phyloP scores from a whole-genome alignment of 2,888 invertebrate genomes.

The Ptycholaimellus sp. region DNA sequence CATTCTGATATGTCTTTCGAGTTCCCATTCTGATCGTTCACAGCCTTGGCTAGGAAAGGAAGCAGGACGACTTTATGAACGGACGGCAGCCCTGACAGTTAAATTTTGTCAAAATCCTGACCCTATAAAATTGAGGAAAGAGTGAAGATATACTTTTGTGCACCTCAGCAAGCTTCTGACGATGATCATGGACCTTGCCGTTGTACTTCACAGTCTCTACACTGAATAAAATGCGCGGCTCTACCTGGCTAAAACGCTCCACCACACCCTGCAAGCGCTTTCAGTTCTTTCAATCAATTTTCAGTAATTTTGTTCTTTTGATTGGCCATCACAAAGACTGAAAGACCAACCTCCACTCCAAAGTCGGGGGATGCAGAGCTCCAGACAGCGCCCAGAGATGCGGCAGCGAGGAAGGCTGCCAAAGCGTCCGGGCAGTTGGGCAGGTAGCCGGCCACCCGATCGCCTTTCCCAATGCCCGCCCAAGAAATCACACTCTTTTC shows the following conservation, averaged over 20 bases:
- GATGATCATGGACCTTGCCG: constrained; percentile 32
- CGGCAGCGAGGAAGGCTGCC: constrained; percentile 33
- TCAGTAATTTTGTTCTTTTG: too few species aligned
- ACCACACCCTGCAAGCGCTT: neutral
- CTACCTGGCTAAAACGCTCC: constrained; percentile 25
- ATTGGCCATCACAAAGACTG: too few species aligned
- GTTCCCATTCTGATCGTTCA: too few species aligned
- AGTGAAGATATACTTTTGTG: constrained; percentile 15
- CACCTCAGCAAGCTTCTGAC: constrained; percentile 32
- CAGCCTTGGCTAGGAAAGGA: constrained; percentile 10
- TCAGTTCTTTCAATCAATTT: too few species aligned
- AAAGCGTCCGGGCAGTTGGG: constrained; percentile 34
- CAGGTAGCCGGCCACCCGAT: constrained; percentile 34
- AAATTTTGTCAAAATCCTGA: neutral
- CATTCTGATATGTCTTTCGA: too few species aligned
- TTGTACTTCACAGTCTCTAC: constrained; percentile 36
- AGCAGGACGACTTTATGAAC: constrained; percentile 14
- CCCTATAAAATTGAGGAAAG: neutral
- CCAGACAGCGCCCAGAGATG: constrained; percentile 35
- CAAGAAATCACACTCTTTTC: too few species aligned
- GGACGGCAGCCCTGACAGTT: constrained; percentile 9
- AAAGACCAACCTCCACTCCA: too few species aligned
- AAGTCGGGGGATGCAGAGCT: constrained; percentile 36
- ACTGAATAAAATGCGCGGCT: constrained; percentile 35
- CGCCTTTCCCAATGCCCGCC: constrained; percentile 28